phyloP scores from a whole-genome alignment of 1,140 invertebrate species.

The Zaprionus davidi region DNA sequence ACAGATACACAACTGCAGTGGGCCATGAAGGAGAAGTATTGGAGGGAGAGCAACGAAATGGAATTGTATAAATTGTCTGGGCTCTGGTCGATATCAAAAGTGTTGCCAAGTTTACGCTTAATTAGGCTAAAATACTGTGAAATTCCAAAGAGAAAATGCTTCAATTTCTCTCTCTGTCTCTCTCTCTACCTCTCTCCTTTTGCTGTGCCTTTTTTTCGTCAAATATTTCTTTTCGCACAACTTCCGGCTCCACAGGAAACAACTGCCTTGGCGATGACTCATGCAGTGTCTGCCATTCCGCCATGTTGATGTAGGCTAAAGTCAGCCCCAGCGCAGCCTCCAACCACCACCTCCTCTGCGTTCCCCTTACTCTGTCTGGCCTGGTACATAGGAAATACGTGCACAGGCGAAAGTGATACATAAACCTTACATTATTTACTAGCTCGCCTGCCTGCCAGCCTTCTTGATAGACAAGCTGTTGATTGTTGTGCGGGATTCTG shows the following conservation, averaged over 20 bases:
- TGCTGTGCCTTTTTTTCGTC: neutral
- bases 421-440: slow-evolving; percentile 42
- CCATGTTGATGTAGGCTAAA: slow-evolving; percentile 27
- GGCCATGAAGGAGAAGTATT: neutral
- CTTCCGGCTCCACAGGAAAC: slow-evolving; percentile 19
- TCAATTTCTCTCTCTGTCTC: neutral
- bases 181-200: neutral
- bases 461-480: slow-evolving; percentile 53
- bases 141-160: slow-evolving; percentile 2
- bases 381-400: slow-evolving; percentile 36
- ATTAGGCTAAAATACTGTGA: slow-evolving; percentile 69
- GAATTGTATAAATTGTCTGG: slow-evolving; percentile 37
- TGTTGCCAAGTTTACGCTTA: slow-evolving; percentile 76
- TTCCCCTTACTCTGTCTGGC: neutral
- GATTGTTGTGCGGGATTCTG: slow-evolving; percentile 52
- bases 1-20: slow-evolving; percentile 26
- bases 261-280: slow-evolving; percentile 33
- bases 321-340: neutral
- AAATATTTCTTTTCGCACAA: slow-evolving; percentile 6
- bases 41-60: slow-evolving; percentile 1
- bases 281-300: slow-evolving; percentile 32
- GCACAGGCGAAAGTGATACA: slow-evolving; percentile 67
- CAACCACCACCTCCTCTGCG: neutral
- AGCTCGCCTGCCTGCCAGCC: neutral
- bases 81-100: slow-evolving; percentile 39